Base-by-base conservation (phyloP, 2,888 invertebrate species). In the Antheraea yamamai region DNA sequence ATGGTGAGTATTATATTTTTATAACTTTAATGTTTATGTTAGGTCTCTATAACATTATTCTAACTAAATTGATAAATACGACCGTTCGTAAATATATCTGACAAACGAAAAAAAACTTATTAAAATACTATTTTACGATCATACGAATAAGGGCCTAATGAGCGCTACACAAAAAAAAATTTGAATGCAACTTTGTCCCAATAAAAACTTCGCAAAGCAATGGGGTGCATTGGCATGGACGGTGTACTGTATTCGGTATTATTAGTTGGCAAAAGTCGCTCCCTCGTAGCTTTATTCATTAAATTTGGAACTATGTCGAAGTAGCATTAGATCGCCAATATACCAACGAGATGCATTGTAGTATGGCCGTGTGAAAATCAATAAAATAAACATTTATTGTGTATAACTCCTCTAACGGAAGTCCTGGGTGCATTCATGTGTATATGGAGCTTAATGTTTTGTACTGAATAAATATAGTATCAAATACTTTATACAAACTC, bases 301-400 rank as follows among this genome's bases (percentile, higher is more conserved):
- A 82, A 82, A 85, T 87, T 91, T 88, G 84, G 91, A 87, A 89
- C 92, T 87, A 79, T 92, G 87, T 90, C 91, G 78, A 82, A 87
- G 83, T 88, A 87, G 87, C 78, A 80, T 77, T 75, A 79, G 80
- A 81, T 79, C 77, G 74, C 81, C 85, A 81, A 82, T 84, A 80
- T 83, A 88, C 87, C 84, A 85, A 84, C 78, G 83, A 86, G 87
- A 87, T 89, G 89, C 89, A 91, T 90, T 90, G 88, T 89, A 84
- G 79, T 81, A 81, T 80, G 82, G 82, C 87, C 94, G 92, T 95
- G 94, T 91, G 94, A 94, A 94, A 94, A 94, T 94, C 92, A 86
- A 94, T 94, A 93, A 88, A 92, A 94, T 92, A 93, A 94, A 94
- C 89, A 92, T 91, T 91, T 88, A 91, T 89, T 86, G 85, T 86